Base-by-base conservation (phyloP, 2,888 invertebrate species). In the Catocala sponsa region DNA sequence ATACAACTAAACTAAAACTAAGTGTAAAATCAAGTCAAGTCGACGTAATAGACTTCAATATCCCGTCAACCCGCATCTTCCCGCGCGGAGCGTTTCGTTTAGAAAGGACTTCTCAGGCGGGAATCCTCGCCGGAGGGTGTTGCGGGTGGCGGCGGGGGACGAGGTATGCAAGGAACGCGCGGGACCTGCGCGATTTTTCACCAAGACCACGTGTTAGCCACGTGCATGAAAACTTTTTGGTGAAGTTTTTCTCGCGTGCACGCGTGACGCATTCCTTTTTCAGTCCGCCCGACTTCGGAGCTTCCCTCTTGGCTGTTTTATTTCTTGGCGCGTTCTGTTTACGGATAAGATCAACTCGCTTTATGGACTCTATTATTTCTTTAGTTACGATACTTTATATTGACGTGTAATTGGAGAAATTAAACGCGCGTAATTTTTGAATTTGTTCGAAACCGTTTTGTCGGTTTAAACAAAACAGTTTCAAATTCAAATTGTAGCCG, bases 161-260 rank as follows among this genome's bases (percentile, higher is more conserved):
- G 79, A 75, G 80, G 77, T 76, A 72, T 77, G 84, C 79, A 83
- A 85, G 85, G 85, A 85, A 80, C 79, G 85, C 84, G 85, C 82
- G 86, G 88, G 79, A 84, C 80, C 86, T 87, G 90, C 87, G 91
- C 91, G 86, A 91, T 92, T 93, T 92, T 94, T 94, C 89, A 85
- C 87, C 88, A 89, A 91, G 91, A 91, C 91, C 94, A 93, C 93
- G 94, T 94, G 94, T 84, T 85, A 72, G 82, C 80, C 92, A 91
- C 91, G 91, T 94, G 94, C 86, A 85, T 87, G 82, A 70, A 87
- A 90, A 91, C 87, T 89, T 92, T 91, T 87, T 80, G 77, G 66
- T 63, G 69, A 89, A 89, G 84, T 89, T 91, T 89, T 87, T 81
- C 86, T 79, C 79, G 74, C 73, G 65, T 73, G 70, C 65, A 53